A percentile compares a stretch with the other conserved stretches of the same genome.
Evolutionary conservation across 2,888 invertebrate species (phyloP).

Genomic region (Nomada lathburiana): DNA sequence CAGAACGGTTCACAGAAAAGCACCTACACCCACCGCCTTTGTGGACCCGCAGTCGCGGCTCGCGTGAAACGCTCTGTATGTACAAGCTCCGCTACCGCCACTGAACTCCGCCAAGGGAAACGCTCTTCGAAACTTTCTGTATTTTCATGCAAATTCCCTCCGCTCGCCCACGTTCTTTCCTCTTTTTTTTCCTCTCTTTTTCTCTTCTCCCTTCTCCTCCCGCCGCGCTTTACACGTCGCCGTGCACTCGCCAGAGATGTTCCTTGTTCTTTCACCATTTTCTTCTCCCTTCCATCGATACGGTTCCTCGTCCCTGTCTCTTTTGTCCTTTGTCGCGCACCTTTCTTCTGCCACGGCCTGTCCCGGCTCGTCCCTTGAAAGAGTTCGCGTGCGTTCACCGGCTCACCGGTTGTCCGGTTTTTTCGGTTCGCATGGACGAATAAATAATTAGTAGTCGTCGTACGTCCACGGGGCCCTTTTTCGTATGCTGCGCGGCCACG

Average conservation of each 20-base stretch:
- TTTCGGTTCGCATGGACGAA: constrained; percentile 51
- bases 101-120: constrained; percentile 62
- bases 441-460: constrained; percentile 75
- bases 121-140: constrained; percentile 67
- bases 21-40: constrained; percentile 62
- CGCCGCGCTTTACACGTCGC: constrained; percentile 2
- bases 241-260: not conserved
- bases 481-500: constrained; percentile 75
- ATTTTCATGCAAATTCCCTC: constrained; percentile 71
- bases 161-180: constrained; percentile 29
- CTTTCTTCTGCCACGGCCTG: not conserved
- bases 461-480: constrained; percentile 64
- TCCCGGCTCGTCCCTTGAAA: not conserved
- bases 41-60: constrained; percentile 58
- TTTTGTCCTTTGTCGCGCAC: not conserved
- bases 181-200: not conserved
- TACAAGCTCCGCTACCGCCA: constrained; percentile 40
- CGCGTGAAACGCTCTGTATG: constrained; percentile 63
- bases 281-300: not conserved
- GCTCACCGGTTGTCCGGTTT: constrained; percentile 2
- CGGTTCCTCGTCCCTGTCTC: too few relatives aligned
- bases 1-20: constrained; percentile 57
- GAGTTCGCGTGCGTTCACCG: constrained; percentile 12
- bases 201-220: not conserved
- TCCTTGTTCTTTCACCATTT: not conserved